Evolutionary conservation across 2,113 vertebrate genomes (phyloP), one percentile per base, ranked within the genome.

Genomic region (Indicator maculatus): DNA sequence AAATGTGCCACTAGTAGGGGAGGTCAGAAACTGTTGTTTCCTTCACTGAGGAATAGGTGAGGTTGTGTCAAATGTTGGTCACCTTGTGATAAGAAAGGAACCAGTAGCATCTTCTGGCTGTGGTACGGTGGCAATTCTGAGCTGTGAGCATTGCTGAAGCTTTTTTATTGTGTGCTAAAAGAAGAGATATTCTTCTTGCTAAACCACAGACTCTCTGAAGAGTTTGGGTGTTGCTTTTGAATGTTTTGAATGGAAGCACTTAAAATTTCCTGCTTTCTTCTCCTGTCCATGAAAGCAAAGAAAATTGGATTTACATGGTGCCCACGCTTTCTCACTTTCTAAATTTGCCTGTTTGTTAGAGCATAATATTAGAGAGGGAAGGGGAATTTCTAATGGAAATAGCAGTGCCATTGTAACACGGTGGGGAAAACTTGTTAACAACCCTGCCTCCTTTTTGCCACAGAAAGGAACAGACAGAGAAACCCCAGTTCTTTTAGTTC

Each of bases 21-120:
- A 53, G 60, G 66, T 20, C 71, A 50, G 44, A 47, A 50, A 11
- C 9, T 16, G 30, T 18, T 55, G 73, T 30, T 20, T 44, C 66
- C 2, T 11, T 56, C 5, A 11, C 28, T 36, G 20, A 44, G 74
- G 64, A 55, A 3, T 39, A 31, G 60, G 59, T 59, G 31, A 41
- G 56, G 24, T 9, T 8, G 7, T 64, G 53, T 2, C 1, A 26
- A 3, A 2, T 0, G 0, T 1, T 3, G 27, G 8, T 24, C 58
- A n/a, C 36, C 8, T 36, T 15, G 1, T 1, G 26, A 7, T 6
- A 82, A 63, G 74, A 20, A 19, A 15, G 0, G 26, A 61, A 10
- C 55, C 38, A 36, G 53, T 12, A 12, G 1, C 3, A 3, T 7
- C 20, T 17, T 9, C 21, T 45, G 70, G 33, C 70, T 55, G 45